Evolutionary conservation across 2,888 invertebrate species (phyloP).

Genomic region (Caenorhabditis zanzibari): DNA sequence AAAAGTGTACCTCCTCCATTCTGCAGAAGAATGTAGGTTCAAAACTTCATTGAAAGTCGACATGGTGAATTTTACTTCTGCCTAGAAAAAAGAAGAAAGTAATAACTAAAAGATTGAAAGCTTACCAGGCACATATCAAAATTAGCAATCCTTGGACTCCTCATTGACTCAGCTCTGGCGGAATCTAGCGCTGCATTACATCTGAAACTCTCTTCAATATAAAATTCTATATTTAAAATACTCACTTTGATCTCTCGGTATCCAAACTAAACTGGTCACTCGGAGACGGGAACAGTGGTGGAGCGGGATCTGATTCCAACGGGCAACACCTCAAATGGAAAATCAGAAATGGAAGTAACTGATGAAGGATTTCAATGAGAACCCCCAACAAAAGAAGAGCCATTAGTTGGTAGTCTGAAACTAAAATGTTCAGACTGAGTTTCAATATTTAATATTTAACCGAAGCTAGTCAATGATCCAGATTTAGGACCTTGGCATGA

Average conservation of each 20-base stretch:
- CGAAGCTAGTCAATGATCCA: slow-evolving; percentile 36
- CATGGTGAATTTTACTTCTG: slow-evolving; percentile 71
- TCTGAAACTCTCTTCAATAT: slow-evolving; percentile 28
- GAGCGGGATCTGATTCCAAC: slow-evolving; percentile 67
- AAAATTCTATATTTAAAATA: neutral
- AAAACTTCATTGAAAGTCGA: slow-evolving; percentile 68
- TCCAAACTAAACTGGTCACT: slow-evolving; percentile 72
- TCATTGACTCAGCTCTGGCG: slow-evolving; percentile 67
- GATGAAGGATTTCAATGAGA: slow-evolving; percentile 50
- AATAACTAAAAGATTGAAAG: neutral
- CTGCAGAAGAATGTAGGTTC: slow-evolving; percentile 65
- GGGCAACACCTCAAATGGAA: slow-evolving; percentile 63
- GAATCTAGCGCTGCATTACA: slow-evolving; percentile 67
- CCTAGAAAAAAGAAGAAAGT: slow-evolving; percentile 28
- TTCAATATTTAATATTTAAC: neutral
- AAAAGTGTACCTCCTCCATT: slow-evolving; percentile 64
- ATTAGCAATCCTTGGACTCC: slow-evolving; percentile 62
- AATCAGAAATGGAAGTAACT: slow-evolving; percentile 52
- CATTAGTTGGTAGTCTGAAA: slow-evolving; percentile 53
- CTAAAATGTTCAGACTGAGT: neutral
- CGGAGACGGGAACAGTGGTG: slow-evolving; percentile 67
- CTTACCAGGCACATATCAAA: slow-evolving; percentile 71
- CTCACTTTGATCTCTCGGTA: slow-evolving; percentile 67
- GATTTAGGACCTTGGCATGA: slow-evolving; percentile 30
- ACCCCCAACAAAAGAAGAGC: slow-evolving; percentile 33